A percentile compares a stretch with the other conserved stretches of the same genome.
Evolutionary conservation across 1,140 invertebrate species (phyloP).

Genomic region (Tenebrio molitor): DNA sequence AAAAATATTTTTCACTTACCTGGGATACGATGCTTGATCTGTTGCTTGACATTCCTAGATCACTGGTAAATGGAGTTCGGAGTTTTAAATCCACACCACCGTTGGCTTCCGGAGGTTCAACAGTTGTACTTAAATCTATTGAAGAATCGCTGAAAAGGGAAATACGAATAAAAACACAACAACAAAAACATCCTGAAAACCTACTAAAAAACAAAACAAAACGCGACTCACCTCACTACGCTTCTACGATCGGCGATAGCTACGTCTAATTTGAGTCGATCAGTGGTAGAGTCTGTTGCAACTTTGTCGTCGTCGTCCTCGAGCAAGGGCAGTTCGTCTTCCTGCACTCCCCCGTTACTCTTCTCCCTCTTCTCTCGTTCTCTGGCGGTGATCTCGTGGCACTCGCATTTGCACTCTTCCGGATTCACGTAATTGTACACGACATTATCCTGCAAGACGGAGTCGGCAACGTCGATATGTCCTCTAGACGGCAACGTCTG

Average conservation of each 20-base stretch:
- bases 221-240: conserved; percentile 57
- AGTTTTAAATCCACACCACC: conserved; percentile 47
- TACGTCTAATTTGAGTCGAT: conserved; percentile 50
- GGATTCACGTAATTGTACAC: conserved; percentile 85
- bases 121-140: conserved; percentile 56
- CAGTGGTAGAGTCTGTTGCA: conserved; percentile 3
- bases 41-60: conserved; percentile 59
- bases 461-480: conserved; percentile 63
- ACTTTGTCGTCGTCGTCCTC: conserved; percentile 56
- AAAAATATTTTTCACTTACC: too few species aligned
- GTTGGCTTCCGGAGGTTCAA: conserved; percentile 52
- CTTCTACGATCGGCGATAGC: conserved; percentile 55
- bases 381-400: conserved; percentile 73
- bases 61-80: conserved; percentile 57
- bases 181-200: too few species aligned
- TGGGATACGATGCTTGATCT: conserved; percentile 59
- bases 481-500: conserved; percentile 78
- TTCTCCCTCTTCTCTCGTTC: conserved; percentile 51
- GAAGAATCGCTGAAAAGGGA: conserved; percentile 57
- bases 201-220: too few species aligned
- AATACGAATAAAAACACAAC: background rate
- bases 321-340: conserved; percentile 61
- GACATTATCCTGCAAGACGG: conserved; percentile 64
- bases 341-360: conserved; percentile 50
- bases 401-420: conserved; percentile 87